Evolutionary conservation across 2,888 invertebrate genomes (phyloP).

Genomic region (Acleris holmiana): DNA sequence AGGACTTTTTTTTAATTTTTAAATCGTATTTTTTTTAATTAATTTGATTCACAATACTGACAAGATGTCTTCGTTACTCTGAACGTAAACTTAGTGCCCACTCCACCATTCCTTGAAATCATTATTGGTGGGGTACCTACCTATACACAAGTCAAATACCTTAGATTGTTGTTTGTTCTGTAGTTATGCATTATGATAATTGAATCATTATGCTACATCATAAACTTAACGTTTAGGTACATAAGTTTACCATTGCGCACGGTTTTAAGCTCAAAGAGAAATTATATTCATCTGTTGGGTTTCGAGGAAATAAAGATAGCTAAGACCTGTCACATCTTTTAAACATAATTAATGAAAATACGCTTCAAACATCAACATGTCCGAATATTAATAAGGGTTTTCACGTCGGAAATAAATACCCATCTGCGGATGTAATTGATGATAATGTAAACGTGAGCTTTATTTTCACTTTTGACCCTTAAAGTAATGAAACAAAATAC

Average conservation of each 20-base stretch:
- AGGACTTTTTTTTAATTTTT: too few species aligned
- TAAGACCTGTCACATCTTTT: background rate
- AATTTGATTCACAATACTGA: too few species aligned
- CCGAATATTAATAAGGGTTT: conserved; percentile 1
- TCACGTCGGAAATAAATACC: background rate
- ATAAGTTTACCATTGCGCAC: conserved; percentile 2
- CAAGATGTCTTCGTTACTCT: too few species aligned
- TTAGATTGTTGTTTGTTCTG: background rate
- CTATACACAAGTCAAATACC: too few species aligned
- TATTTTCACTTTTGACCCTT: too few species aligned
- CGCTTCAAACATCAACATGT: background rate
- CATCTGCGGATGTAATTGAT: background rate
- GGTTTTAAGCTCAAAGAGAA: conserved; percentile 16
- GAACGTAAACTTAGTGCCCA: too few species aligned
- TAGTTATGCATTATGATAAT: conserved; percentile 22
- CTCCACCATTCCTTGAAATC: too few species aligned
- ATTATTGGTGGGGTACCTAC: too few species aligned
- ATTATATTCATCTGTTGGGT: conserved; percentile 1
- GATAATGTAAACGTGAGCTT: too few species aligned
- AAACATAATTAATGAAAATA: conserved; percentile 1
- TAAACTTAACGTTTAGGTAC: conserved; percentile 14
- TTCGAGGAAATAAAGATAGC: background rate
- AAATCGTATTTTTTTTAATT: too few species aligned
- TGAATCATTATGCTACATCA: conserved; percentile 26
- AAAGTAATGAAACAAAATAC: too few species aligned